Evolutionary conservation across 2,888 invertebrate genomes (phyloP), one percentile per base, ranked within the genome.

Genomic region (Drosophila quinaria): DNA sequence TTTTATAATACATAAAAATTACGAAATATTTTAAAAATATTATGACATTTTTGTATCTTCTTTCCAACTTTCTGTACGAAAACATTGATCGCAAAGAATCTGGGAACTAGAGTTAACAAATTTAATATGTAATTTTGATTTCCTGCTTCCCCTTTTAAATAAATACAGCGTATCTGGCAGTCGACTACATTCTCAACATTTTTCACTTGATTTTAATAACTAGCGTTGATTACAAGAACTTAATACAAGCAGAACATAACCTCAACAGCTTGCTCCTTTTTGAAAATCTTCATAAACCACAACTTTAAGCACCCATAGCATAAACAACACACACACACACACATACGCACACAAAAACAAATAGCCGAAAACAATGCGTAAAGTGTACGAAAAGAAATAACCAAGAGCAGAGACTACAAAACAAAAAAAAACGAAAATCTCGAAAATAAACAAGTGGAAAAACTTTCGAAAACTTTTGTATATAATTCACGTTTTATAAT

Each of bases 401-500:
- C 8, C 1, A 35, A 25, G 58, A 47, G 39, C 37, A 62, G 44
- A 46, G 29, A 11, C 4, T 35, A 4, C 19, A 44, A 41, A 37
- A n/a, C n/a, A 37, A 31, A 25, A 13, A 9, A 31, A 10, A 31
- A 31, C 5, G n/a, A 13, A 37, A 25, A 49, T 37, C 15, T 15
- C 11, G 39, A 54, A 51, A 11, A 19, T 19, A 42, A 31, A 37
- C 25, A 25, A 19, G 5, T n/a, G 17, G 17, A 49, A 55, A 56
- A 63, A 39, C 22, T 22, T 47, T 42, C 19, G 59, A 56, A 66
- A 70, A 66, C 67, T 82, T 72, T 68, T 51, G 54, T 56, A 62
- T 72, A 87, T 87, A 83, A 89, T 89, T 85, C 69, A 83, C 70
- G 51, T 64, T 68, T 76, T 80, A 80, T 78, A 78, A 88, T 86